Conservation (phyloP, 2,797 vertebrate genomes). For the Limosa lapponica region DNA sequence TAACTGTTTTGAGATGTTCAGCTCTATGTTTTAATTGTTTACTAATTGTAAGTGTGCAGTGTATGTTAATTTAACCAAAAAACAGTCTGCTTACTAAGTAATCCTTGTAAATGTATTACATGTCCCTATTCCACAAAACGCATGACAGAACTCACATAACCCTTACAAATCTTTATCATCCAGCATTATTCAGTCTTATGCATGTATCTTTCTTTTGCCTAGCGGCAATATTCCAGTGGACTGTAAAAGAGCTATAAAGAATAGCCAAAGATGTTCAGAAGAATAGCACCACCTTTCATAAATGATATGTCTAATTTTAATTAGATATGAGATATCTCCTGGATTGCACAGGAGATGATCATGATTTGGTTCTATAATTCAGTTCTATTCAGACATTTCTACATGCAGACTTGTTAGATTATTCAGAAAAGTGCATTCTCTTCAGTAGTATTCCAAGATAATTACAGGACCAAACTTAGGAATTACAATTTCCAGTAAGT, state of each 20-base stretch:
- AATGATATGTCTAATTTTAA: background rate
- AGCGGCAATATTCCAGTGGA: background rate
- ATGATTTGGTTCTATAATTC: background rate
- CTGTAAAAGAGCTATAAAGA: background rate
- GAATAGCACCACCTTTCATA: background rate
- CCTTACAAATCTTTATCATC: background rate
- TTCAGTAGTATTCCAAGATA: background rate
- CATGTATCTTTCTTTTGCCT: background rate
- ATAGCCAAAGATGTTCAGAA: background rate
- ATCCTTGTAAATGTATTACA: constrained; percentile 23
- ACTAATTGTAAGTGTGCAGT: constrained; percentile 37
- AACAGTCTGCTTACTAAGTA: constrained; percentile 42
- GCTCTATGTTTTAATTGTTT: constrained; percentile 45
- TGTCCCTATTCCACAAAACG: constrained; percentile 29
- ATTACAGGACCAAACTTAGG: background rate
- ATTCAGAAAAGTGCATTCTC: background rate
- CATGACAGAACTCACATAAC: background rate
- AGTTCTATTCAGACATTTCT: background rate
- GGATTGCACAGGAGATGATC: background rate
- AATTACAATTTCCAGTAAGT: background rate
- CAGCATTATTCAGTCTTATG: background rate
- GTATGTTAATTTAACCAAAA: constrained; percentile 40
- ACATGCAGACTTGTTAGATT: background rate
- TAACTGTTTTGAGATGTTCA: background rate
- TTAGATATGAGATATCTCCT: background rate